These are phyloP conservation scores for Acrossocheilus fasciatus DNA, from an alignment of 2,797 vertebrate species.

Conservation along the genomic window DNA sequence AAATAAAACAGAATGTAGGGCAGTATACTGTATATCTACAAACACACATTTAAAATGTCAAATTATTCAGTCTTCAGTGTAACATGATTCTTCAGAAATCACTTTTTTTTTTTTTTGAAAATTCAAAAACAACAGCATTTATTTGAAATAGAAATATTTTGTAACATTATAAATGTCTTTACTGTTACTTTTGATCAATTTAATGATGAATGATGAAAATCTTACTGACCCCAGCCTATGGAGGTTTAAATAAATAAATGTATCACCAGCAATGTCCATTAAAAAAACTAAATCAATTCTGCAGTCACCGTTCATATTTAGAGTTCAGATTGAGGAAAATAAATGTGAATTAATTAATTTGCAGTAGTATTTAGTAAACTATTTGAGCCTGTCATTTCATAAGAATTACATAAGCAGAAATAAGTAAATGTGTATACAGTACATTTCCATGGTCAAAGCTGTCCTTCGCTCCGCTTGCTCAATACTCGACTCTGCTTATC, in stretches of 20 bases:
- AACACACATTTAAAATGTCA: too few species aligned
- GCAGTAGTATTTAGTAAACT: slow-evolving; percentile 22
- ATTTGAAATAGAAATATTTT: background rate
- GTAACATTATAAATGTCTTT: background rate
- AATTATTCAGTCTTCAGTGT: background rate
- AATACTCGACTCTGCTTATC: slow-evolving; percentile 41
- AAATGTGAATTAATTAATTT: slow-evolving; percentile 7
- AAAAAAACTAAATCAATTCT: background rate
- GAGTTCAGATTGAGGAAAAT: background rate
- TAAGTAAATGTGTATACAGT: slow-evolving; percentile 33
- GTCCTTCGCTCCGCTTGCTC: background rate
- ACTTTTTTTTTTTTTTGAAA: background rate
- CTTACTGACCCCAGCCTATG: background rate
- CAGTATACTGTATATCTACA: too few species aligned
- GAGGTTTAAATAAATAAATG: background rate
- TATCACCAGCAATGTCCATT: background rate
- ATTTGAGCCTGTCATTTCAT: background rate
- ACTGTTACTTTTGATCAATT: too few species aligned
- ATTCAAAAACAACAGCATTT: background rate
- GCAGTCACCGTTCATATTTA: slow-evolving; percentile 10
- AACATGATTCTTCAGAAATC: background rate
- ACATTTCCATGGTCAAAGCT: slow-evolving; percentile 32
- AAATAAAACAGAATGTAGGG: too few species aligned
- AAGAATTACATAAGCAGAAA: background rate
- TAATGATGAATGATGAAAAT: background rate